Percentiles rank a stretch among this genome's conserved stretches.
phyloP scores from a whole-genome alignment of 2,113 vertebrate genomes.

The Hemicordylus capensis region DNA sequence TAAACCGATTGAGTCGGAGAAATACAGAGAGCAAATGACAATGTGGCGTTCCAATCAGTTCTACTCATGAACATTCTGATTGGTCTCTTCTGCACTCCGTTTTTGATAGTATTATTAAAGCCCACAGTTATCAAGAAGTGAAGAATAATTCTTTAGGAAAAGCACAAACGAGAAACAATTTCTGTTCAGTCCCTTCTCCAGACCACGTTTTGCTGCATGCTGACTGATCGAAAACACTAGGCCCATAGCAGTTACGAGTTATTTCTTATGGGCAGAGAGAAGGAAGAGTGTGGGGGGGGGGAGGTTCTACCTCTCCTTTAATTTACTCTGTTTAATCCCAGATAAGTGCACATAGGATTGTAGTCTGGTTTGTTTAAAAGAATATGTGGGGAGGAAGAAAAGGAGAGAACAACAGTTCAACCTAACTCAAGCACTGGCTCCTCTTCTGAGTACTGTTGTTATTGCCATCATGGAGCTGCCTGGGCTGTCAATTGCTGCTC shows the following conservation, averaged over 20 bases:
- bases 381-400: too few relatives aligned
- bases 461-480: too few relatives aligned
- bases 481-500: too few relatives aligned
- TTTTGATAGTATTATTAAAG: not conserved
- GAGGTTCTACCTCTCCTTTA: not conserved
- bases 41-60: not conserved
- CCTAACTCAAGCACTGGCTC: too few relatives aligned
- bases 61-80: not conserved
- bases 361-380: too few relatives aligned
- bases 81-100: not conserved
- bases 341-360: too few relatives aligned
- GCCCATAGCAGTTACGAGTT: not conserved
- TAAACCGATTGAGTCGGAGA: too few relatives aligned
- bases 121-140: not conserved
- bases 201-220: too few relatives aligned
- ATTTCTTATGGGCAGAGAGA: not conserved
- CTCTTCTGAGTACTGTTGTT: too few relatives aligned
- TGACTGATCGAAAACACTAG: not conserved
- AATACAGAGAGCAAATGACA: too few relatives aligned
- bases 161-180: not conserved
- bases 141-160: not conserved
- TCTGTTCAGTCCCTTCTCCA: not conserved
- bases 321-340: too few relatives aligned
- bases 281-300: not conserved
- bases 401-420: too few relatives aligned